phyloP scores from a whole-genome alignment of 2,113 vertebrate genomes.

The Siniperca knerii region DNA sequence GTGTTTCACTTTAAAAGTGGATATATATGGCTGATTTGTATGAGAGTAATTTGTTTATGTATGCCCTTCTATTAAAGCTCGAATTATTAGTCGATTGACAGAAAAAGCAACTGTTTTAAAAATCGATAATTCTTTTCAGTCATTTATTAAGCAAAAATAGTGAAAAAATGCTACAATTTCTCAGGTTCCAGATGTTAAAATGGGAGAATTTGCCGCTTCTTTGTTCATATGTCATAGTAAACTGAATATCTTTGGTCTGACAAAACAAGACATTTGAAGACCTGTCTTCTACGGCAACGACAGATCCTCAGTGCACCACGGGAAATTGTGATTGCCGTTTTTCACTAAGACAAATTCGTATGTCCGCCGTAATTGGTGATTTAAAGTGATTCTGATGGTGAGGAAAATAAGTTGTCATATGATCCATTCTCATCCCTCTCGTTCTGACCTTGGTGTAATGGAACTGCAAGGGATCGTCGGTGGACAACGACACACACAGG shows the following conservation, averaged over 20 bases:
- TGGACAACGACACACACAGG: constrained; percentile 95
- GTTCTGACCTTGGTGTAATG: constrained; percentile 96
- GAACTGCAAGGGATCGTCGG: constrained; percentile 98
- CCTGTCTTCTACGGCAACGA: no score
- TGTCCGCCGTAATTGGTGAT: neutral
- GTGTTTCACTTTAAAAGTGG: neutral
- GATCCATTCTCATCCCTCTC: neutral
- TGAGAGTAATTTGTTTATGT: neutral
- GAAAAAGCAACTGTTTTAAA: neutral
- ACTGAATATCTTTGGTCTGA: neutral
- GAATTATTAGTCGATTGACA: neutral
- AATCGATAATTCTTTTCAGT: neutral
- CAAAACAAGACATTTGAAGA: neutral
- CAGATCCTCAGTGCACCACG: no score
- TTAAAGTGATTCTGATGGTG: neutral
- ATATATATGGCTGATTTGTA: neutral
- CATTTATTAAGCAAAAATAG: neutral
- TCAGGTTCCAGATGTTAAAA: neutral
- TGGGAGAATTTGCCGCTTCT: neutral
- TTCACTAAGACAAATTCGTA: neutral
- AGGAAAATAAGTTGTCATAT: neutral
- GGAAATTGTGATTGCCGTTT: no score
- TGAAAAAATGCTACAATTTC: neutral
- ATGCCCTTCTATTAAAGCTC: neutral
- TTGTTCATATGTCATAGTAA: neutral